Conservation (phyloP, 2,797 vertebrate species). For the Buceros bicornis region DNA sequence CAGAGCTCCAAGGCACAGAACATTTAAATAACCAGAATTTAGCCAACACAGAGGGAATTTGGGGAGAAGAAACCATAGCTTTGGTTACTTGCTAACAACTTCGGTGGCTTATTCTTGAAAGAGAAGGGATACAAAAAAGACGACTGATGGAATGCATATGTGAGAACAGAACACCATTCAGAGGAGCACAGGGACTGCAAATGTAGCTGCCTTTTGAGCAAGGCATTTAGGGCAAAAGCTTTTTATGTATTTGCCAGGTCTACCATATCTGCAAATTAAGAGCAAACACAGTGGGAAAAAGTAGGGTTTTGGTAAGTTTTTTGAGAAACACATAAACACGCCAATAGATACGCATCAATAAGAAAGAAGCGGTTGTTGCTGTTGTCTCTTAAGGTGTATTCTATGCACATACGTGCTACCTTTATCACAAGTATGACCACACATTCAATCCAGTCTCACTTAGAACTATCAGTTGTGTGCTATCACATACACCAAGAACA, state of each 20-base stretch:
- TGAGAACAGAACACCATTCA: not conserved
- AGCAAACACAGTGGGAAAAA: not conserved
- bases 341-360: not conserved
- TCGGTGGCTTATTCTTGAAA: slow-evolving; percentile 65
- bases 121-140: slow-evolving; percentile 30
- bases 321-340: not conserved
- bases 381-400: not conserved
- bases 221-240: not conserved
- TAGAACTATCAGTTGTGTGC: not conserved
- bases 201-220: slow-evolving; percentile 5
- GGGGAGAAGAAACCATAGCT: slow-evolving; percentile 42
- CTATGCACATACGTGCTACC: not conserved
- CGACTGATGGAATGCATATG: slow-evolving; percentile 46
- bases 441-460: not conserved
- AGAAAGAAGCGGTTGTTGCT: not conserved
- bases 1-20: slow-evolving; percentile 45
- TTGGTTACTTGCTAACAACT: slow-evolving; percentile 38
- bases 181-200: not conserved
- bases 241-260: not conserved
- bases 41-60: slow-evolving; percentile 51
- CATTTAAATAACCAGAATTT: slow-evolving; percentile 36
- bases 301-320: not conserved
- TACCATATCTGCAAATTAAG: not conserved
- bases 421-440: not conserved
- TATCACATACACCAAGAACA: not conserved